A percentile compares a stretch with the other conserved stretches of the same genome.
These are phyloP conservation scores for Bujurquina vittata DNA, from an alignment of 2,113 vertebrate species.

Conservation along the genomic window DNA sequence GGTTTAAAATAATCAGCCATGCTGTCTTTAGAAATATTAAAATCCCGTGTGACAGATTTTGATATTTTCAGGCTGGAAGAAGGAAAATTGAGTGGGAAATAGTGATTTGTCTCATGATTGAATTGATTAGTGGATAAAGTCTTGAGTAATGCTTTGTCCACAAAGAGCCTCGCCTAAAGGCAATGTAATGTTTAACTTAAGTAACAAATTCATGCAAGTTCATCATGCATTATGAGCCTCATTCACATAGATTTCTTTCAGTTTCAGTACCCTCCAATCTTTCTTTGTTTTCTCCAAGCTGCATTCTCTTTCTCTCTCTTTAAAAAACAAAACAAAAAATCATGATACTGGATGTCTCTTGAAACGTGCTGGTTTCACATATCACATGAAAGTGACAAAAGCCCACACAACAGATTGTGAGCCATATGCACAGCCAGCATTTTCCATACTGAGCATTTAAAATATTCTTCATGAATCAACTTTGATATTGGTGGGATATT, in stretches of 20 bases:
- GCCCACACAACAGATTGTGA: background rate
- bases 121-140: background rate
- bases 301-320: background rate
- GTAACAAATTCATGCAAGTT: background rate
- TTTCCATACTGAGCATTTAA: background rate
- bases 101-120: conserved; percentile 8
- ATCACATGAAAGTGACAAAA: background rate
- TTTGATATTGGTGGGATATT: background rate
- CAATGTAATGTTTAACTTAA: background rate
- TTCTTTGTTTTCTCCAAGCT: background rate
- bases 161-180: background rate
- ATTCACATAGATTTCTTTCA: background rate
- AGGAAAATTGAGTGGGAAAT: background rate
- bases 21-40: background rate
- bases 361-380: background rate
- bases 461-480: background rate
- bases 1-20: background rate
- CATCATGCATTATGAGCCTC: background rate
- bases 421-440: background rate
- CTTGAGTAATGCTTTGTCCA: background rate
- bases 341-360: background rate
- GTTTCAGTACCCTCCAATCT: background rate
- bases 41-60: background rate
- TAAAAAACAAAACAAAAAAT: background rate
- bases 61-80: background rate